Conservation (phyloP, 2,888 invertebrate species). For the Platycnemis pennipes region DNA sequence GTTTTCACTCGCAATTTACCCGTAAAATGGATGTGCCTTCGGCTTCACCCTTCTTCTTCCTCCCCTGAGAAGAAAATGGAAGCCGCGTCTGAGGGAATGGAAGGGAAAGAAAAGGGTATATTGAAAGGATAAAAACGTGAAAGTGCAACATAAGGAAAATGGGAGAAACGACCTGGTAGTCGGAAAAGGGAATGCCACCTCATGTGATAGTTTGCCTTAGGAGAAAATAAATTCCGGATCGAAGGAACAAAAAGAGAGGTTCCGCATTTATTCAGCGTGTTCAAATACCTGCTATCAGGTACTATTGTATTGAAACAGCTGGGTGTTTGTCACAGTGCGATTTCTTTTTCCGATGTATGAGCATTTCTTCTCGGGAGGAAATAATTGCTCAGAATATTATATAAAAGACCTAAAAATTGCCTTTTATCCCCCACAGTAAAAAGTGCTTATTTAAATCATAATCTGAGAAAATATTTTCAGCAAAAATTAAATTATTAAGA, state of each 20-base stretch:
- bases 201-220: not conserved
- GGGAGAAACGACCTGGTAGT: not conserved
- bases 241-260: not conserved
- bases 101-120: not conserved
- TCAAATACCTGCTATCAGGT: not conserved
- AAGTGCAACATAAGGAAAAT: not conserved
- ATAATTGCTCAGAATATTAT: no score
- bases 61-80: not conserved
- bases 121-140: constrained; percentile 3
- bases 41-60: not conserved
- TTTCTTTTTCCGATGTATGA: no score
- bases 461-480: no score
- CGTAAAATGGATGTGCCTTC: not conserved
- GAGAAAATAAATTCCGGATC: not conserved
- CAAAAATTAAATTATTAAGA: no score
- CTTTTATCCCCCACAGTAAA: no score
- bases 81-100: not conserved
- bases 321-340: no score
- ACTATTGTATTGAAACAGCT: not conserved
- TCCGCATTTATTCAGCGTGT: not conserved
- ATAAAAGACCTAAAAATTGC: no score
- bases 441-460: no score
- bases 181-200: not conserved
- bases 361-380: no score
- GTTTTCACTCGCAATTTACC: constrained; percentile 31